phyloP scores from a whole-genome alignment of 2,888 invertebrate species.

The Orchesellides sinensis region DNA sequence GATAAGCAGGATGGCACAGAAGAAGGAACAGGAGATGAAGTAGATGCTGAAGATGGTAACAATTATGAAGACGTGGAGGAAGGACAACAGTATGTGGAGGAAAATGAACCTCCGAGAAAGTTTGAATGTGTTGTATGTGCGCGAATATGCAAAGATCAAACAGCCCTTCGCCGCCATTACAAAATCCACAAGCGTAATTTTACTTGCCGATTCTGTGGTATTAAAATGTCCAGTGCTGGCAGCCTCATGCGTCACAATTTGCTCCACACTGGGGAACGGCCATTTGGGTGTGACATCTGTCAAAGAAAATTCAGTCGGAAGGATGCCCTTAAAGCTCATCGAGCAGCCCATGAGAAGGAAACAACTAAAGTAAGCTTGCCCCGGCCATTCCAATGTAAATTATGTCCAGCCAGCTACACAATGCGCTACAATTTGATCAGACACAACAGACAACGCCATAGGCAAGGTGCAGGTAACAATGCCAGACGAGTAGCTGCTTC shows the following conservation, averaged over 20 bases:
- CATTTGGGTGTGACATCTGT: slow-evolving; percentile 58
- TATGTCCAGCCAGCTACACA: slow-evolving; percentile 50
- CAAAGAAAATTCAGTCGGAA: slow-evolving; percentile 48
- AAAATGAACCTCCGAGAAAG: slow-evolving; percentile 4
- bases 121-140: slow-evolving; percentile 52
- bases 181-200: slow-evolving; percentile 51
- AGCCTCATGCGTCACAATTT: slow-evolving; percentile 64
- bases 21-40: slow-evolving; percentile 4
- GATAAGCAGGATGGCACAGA: background rate
- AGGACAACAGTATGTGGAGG: background rate
- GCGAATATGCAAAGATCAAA: slow-evolving; percentile 36
- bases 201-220: slow-evolving; percentile 62
- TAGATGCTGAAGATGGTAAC: slow-evolving; percentile 2
- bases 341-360: slow-evolving; percentile 48
- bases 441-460: slow-evolving; percentile 50
- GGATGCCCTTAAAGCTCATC: slow-evolving; percentile 61
- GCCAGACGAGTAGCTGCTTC: background rate
- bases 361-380: slow-evolving; percentile 38
- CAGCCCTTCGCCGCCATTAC: slow-evolving; percentile 49
- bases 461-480: background rate
- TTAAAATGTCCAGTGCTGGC: slow-evolving; percentile 64
- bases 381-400: slow-evolving; percentile 39
- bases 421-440: slow-evolving; percentile 61
- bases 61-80: background rate
- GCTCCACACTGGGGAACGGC: slow-evolving; percentile 61